A percentile compares a stretch with the other conserved stretches of the same genome.
These are phyloP conservation scores for Pinna nobilis DNA, from an alignment of 1,140 invertebrate species.

Conservation along the genomic window DNA sequence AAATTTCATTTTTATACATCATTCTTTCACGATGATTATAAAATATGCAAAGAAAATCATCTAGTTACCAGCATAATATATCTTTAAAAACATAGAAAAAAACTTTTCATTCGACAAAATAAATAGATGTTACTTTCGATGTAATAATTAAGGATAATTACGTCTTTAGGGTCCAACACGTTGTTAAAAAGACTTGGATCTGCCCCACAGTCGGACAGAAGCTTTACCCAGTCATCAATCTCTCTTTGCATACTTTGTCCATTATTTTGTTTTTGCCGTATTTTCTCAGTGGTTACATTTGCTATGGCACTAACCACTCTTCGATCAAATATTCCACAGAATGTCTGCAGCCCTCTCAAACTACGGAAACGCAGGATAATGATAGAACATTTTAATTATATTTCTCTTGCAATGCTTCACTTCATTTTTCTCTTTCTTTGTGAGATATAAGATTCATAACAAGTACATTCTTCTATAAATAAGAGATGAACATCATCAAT, in stretches of 20 bases:
- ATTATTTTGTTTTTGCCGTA: conserved; percentile 7
- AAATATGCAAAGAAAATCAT: too few relatives aligned
- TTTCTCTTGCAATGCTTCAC: background rate
- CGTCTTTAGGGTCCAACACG: conserved; percentile 31
- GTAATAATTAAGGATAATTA: background rate
- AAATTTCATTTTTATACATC: too few relatives aligned
- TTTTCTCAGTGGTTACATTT: conserved; percentile 22
- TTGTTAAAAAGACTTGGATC: conserved; percentile 25
- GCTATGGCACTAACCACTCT: conserved; percentile 11
- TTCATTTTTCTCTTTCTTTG: background rate
- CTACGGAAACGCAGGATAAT: background rate
- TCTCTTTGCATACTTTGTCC: background rate
- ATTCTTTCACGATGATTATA: too few relatives aligned
- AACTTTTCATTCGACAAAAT: too few relatives aligned
- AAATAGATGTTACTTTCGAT: too few relatives aligned
- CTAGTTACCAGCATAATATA: too few relatives aligned
- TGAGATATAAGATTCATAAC: background rate
- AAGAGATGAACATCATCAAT: too few relatives aligned
- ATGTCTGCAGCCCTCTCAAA: too few relatives aligned
- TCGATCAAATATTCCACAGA: background rate
- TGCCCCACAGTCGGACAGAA: conserved; percentile 32
- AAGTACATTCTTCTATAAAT: too few relatives aligned
- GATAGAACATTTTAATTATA: background rate
- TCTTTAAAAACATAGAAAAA: too few relatives aligned
- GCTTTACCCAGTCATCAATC: conserved; percentile 17